Evolutionary conservation across 2,113 vertebrate genomes (phyloP).

Genomic region (Ailuropoda melanoleuca): DNA sequence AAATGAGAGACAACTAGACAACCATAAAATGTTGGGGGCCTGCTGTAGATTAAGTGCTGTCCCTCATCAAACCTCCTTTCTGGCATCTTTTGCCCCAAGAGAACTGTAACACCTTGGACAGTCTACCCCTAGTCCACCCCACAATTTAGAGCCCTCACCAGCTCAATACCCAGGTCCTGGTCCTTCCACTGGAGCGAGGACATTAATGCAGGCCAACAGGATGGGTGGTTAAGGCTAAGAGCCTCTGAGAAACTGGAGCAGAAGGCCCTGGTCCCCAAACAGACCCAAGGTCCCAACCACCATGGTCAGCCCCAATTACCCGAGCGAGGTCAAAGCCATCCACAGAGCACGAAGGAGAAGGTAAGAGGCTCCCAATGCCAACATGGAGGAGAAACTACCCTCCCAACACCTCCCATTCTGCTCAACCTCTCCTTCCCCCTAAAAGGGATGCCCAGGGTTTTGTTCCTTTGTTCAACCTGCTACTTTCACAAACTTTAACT

Average conservation of each 20-base stretch:
- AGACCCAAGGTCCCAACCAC: background rate
- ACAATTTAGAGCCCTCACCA: background rate
- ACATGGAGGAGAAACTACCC: background rate
- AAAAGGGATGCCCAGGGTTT: background rate
- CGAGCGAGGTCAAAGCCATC: background rate
- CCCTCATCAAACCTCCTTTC: background rate
- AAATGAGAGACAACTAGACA: background rate
- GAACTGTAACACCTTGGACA: background rate
- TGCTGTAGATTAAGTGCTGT: background rate
- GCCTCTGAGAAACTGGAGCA: background rate
- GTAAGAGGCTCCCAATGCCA: background rate
- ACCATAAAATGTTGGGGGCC: background rate
- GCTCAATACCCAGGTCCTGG: background rate
- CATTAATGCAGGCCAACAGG: background rate
- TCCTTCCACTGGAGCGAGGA: background rate
- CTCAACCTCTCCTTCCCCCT: background rate
- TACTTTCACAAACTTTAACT: constrained; percentile 34
- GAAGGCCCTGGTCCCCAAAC: background rate
- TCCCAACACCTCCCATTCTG: background rate
- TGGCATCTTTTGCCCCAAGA: background rate
- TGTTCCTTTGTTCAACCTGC: background rate
- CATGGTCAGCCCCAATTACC: background rate
- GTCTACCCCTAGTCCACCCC: background rate
- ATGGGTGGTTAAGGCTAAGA: background rate
- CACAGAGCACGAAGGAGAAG: background rate